These are phyloP conservation scores for Patella depressa DNA, from an alignment of 2,888 invertebrate genomes.

Conservation along the genomic window DNA sequence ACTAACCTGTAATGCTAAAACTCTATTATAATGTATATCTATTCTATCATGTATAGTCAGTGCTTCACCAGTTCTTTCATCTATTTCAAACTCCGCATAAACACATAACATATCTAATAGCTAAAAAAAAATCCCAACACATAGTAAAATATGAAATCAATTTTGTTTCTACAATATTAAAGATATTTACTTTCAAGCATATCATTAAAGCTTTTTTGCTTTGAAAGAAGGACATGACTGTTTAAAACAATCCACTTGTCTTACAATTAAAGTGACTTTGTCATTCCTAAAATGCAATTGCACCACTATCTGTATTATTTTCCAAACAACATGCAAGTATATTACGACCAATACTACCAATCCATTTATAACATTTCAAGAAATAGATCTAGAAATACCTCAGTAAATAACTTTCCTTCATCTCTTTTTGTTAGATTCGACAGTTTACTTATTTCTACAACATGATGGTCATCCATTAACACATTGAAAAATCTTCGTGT, in stretches of 20 bases:
- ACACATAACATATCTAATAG: slow-evolving; percentile 95
- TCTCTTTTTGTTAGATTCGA: slow-evolving; percentile 80
- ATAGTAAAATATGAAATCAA: too few relatives aligned
- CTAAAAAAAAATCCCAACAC: slow-evolving; percentile 75
- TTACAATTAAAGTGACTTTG: too few relatives aligned
- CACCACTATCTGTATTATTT: too few relatives aligned
- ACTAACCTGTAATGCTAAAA: slow-evolving; percentile 80
- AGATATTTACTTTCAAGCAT: too few relatives aligned
- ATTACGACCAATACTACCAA: too few relatives aligned
- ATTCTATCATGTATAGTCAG: slow-evolving; percentile 95
- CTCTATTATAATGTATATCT: slow-evolving; percentile 90
- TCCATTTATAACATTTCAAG: background rate
- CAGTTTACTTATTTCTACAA: slow-evolving; percentile 90
- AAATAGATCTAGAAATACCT: slow-evolving; percentile 78
- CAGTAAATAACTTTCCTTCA: slow-evolving; percentile 91
- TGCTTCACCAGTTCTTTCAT: slow-evolving; percentile 95
- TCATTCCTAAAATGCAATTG: too few relatives aligned
- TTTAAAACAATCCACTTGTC: too few relatives aligned
- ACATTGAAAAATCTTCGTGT: slow-evolving; percentile 97
- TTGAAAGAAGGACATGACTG: too few relatives aligned
- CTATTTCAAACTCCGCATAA: slow-evolving; percentile 97
- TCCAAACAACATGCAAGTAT: too few relatives aligned
- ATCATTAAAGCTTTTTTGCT: too few relatives aligned
- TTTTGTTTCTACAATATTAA: too few relatives aligned
- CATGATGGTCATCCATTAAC: slow-evolving; percentile 93